Evolutionary conservation across 2,113 vertebrate genomes (phyloP), one percentile per base, ranked within the genome.

Genomic region (Ifrita kowaldi): DNA sequence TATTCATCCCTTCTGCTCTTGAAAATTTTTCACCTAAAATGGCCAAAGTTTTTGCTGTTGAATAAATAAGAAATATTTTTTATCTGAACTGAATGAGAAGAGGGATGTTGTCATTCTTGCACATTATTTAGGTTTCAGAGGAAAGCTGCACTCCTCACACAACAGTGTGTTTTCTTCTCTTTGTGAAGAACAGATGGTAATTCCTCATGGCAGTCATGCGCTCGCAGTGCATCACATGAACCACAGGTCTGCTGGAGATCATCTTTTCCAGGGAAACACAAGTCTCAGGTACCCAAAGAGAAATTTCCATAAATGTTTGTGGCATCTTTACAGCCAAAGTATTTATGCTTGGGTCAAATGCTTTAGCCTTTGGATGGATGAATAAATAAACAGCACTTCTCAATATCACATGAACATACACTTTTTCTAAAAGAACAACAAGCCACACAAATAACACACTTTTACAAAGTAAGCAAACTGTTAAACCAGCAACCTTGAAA

Each of bases 311-410:
- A 5, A 23, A 47, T 1, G 5, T 64, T 28, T 50, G 44, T 81
- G 80, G 33, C 44, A 89, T 52, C 44, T 57, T 78, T 87, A 81
- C 11, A 53, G 16, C 6, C 4, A 49, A 87, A 90, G 47, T 84
- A 50, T 50, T 95, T 70, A 63, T 80, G 22, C 26, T 41, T 92
- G 11, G 11, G 41, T 75, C 49, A 83, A 82, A 80, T 22, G 11
- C 4, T 62, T 93, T 63, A 79, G 62, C 21, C 44, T 81, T 92
- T 86, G 39, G 56, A 33, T 1, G 4, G 47, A 73, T 30, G 12
- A 87, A 84, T 77, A 93, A 95, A 97, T 49, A 90, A 93, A 87
- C 23, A 63, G 5, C 1, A 1, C 59, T 91, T 86, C 60, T 35
- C 20, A 71, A 52, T 73, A 56, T 41, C 78, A 84, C 27, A 87